These are phyloP conservation scores for Solenopsis invicta DNA, from an alignment of 1,140 invertebrate genomes.

Conservation along the genomic window DNA sequence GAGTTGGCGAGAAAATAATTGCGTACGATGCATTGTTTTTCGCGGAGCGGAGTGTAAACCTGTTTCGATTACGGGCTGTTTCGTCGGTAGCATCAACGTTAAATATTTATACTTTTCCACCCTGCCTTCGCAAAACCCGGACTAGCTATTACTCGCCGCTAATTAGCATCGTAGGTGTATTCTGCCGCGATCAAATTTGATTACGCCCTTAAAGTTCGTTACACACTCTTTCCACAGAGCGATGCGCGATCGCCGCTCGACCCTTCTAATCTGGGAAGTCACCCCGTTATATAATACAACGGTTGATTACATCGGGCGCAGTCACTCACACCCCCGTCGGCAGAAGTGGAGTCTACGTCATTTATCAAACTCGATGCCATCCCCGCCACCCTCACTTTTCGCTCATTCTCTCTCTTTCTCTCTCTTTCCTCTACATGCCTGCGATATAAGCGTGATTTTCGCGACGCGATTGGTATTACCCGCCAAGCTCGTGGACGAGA, in stretches of 20 bases:
- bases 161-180: slow-evolving; percentile 49
- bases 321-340: slow-evolving; percentile 69
- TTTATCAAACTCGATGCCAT: slow-evolving; percentile 82
- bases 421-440: slow-evolving; percentile 48
- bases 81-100: slow-evolving; percentile 1
- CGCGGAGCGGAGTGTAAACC: not conserved
- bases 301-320: slow-evolving; percentile 80
- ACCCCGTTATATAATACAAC: slow-evolving; percentile 83
- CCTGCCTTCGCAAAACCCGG: not conserved
- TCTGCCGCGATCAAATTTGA: slow-evolving; percentile 56
- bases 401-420: slow-evolving; percentile 48
- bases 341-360: slow-evolving; percentile 80
- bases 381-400: slow-evolving; percentile 33
- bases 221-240: slow-evolving; percentile 42
- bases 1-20: slow-evolving; percentile 1
- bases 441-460: slow-evolving; percentile 73
- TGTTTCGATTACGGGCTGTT: slow-evolving; percentile 33
- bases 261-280: slow-evolving; percentile 79
- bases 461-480: slow-evolving; percentile 81
- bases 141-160: slow-evolving; percentile 10
- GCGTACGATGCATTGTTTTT: not conserved
- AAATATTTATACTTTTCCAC: slow-evolving; percentile 40
- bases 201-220: slow-evolving; percentile 53
- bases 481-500: slow-evolving; percentile 49
- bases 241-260: slow-evolving; percentile 53